Percentiles rank a stretch among this genome's conserved stretches.
Conservation (phyloP, 2,113 vertebrate genomes). For the Hippolais icterina region DNA sequence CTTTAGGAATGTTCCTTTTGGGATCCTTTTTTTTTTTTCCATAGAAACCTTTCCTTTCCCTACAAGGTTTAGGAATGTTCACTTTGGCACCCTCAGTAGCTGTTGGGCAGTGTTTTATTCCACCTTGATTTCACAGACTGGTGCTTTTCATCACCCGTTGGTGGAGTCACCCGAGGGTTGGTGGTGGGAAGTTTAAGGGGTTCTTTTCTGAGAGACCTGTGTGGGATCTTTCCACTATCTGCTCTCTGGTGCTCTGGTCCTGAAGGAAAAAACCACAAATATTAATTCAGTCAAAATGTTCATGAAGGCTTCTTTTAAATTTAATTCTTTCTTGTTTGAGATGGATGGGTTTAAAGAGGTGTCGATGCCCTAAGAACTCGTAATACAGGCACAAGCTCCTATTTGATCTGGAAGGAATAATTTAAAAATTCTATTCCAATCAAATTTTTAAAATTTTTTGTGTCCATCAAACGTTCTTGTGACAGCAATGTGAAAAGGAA, state of each 20-base stretch:
- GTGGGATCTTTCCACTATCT: background rate
- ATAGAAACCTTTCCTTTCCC: background rate
- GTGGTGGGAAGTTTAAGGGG: background rate
- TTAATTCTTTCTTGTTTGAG: background rate
- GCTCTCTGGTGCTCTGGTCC: background rate
- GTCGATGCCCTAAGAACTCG: background rate
- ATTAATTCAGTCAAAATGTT: background rate
- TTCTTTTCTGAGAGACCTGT: background rate
- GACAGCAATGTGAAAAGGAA: background rate
- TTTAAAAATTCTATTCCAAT: background rate
- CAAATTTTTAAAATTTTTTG: background rate
- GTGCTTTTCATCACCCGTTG: accelerated
- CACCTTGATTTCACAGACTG: accelerated
- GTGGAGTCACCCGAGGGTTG: background rate
- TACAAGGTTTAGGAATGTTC: background rate
- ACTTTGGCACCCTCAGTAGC: background rate
- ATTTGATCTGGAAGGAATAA: background rate
- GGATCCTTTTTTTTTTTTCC: background rate
- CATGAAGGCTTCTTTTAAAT: background rate
- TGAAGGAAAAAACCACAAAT: background rate
- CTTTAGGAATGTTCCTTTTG: background rate
- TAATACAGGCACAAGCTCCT: background rate
- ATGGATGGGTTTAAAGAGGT: background rate
- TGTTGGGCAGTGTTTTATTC: background rate
- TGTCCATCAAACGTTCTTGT: background rate